Evolutionary conservation across 2,113 vertebrate genomes (phyloP).

Genomic region (Elanus axillaris): DNA sequence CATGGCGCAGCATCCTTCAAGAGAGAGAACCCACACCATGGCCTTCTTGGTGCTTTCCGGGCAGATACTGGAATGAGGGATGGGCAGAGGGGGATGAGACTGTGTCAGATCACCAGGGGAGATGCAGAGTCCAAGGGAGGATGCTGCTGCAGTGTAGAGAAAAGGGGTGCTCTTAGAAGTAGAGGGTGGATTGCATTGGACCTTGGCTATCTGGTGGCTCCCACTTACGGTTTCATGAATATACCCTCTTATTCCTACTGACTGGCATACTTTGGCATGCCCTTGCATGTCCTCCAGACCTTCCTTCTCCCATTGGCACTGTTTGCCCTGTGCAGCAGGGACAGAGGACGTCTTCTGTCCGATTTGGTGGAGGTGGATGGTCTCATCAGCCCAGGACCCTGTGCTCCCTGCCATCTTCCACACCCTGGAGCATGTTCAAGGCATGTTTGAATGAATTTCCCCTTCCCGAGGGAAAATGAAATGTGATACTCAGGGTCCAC

Average conservation of each 20-base stretch:
- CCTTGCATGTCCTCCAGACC: background rate
- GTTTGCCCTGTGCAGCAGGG: fast-evolving
- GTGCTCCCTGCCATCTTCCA: fast-evolving
- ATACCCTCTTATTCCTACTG: background rate
- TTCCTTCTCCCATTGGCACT: background rate
- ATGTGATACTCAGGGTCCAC: background rate
- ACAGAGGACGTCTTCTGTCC: background rate
- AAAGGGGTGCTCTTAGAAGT: background rate
- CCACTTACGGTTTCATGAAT: background rate
- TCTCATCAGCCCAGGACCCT: background rate
- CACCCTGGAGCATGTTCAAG: fast-evolving
- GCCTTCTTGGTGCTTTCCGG: background rate
- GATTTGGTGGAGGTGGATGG: fast-evolving
- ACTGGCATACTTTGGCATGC: background rate
- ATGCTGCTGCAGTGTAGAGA: background rate
- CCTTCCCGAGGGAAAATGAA: background rate
- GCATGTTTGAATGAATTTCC: background rate
- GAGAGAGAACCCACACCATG: fast-evolving
- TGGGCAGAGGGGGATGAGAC: background rate
- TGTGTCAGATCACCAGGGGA: background rate
- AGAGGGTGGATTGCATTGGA: background rate
- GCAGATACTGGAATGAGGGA: background rate
- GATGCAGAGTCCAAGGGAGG: background rate
- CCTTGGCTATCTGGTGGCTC: fast-evolving
- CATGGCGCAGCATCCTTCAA: background rate